phyloP scores from a whole-genome alignment of 2,113 vertebrate genomes.

The Dicrurus megarhynchus region DNA sequence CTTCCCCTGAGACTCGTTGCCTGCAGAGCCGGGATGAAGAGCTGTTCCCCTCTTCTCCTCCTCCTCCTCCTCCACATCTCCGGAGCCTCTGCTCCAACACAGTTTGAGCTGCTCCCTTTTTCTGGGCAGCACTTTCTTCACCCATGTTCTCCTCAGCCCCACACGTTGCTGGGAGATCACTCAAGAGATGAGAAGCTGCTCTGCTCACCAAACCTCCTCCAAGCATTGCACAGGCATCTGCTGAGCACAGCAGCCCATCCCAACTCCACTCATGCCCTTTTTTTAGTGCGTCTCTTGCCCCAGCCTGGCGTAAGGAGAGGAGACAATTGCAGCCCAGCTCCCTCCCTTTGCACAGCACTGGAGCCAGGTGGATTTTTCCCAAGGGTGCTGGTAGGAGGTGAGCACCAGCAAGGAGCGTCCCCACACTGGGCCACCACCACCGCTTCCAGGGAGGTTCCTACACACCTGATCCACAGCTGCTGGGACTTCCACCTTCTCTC shows the following conservation, averaged over 20 bases:
- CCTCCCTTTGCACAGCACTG: background rate
- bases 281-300: rapidly evolving
- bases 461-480: background rate
- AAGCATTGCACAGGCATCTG: background rate
- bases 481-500: background rate
- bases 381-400: background rate
- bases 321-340: background rate
- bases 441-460: background rate
- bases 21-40: background rate
- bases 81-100: background rate
- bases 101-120: background rate
- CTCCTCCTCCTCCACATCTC: background rate
- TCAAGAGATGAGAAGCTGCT: background rate
- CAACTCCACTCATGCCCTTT: rapidly evolving
- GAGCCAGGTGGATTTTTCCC: background rate
- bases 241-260: background rate
- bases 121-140: background rate
- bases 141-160: rapidly evolving
- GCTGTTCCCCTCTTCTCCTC: background rate
- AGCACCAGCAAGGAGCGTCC: background rate
- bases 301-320: background rate
- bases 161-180: rapidly evolving
- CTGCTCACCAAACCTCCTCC: background rate
- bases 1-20: background rate
- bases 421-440: background rate